Conservation (phyloP, 2,113 vertebrate genomes). For the Antennarius striatus region DNA sequence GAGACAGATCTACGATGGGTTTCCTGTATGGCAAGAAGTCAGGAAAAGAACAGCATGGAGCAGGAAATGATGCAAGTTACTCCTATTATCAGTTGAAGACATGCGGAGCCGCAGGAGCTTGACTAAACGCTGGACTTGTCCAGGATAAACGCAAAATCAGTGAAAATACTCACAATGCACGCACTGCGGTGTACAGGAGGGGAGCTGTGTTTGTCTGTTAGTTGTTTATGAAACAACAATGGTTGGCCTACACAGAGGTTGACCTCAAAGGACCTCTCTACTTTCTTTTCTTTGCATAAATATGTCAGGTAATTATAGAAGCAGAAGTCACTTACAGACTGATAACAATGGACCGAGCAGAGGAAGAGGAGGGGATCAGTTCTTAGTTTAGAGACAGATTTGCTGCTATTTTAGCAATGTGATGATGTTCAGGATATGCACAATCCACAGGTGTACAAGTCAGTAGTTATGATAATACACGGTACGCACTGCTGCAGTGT, state of each 20-base stretch:
- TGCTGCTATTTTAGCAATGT: conserved; percentile 45
- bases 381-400: conserved; percentile 30
- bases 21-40: conserved; percentile 27
- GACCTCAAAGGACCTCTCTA: conserved; percentile 28
- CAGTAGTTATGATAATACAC: neutral
- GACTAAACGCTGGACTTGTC: conserved; percentile 12
- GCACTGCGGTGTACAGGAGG: too few relatives aligned
- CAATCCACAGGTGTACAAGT: neutral
- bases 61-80: conserved; percentile 33
- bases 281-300: conserved; percentile 43
- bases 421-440: conserved; percentile 12
- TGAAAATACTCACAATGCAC: too few relatives aligned
- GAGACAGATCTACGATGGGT: neutral
- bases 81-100: conserved; percentile 36
- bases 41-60: conserved; percentile 22
- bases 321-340: conserved; percentile 24
- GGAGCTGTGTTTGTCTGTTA: conserved; percentile 50
- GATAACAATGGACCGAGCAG: conserved; percentile 33
- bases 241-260: conserved; percentile 55
- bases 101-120: conserved; percentile 12
- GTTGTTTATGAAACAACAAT: conserved; percentile 72
- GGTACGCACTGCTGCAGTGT: neutral
- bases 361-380: conserved; percentile 19
- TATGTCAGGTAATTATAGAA: conserved; percentile 60
- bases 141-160: conserved; percentile 18